Conservation (phyloP, 2,797 vertebrate species). For the Rousettus madagascariensis region DNA sequence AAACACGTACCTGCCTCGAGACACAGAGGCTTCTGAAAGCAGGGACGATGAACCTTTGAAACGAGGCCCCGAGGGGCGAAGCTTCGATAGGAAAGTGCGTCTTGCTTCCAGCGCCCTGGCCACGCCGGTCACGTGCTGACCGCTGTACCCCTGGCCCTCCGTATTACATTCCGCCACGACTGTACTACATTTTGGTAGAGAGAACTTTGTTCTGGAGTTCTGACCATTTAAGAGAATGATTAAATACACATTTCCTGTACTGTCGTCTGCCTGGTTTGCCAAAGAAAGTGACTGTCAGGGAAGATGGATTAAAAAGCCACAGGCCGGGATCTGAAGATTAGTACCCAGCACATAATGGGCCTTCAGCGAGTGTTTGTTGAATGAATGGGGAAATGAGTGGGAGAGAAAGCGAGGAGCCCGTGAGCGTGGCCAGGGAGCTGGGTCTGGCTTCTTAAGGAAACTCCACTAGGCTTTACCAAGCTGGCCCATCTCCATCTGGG, state of each 20-base stretch:
- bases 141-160: neutral
- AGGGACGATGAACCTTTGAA: neutral
- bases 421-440: neutral
- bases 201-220: conserved; percentile 14
- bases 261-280: conserved; percentile 20
- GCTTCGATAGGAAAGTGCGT: neutral
- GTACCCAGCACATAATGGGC: neutral
- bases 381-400: neutral
- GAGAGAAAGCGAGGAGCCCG: neutral
- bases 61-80: neutral
- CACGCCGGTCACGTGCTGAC: neutral
- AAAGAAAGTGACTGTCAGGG: neutral
- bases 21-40: neutral
- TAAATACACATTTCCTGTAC: conserved; percentile 51
- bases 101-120: neutral
- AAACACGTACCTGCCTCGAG: neutral
- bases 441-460: neutral
- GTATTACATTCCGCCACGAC: neutral
- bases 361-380: neutral
- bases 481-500: neutral
- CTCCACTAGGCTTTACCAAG: neutral
- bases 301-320: neutral
- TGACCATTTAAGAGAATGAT: conserved; percentile 29
- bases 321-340: neutral
- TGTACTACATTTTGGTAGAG: conserved; percentile 23